phyloP scores from a whole-genome alignment of 1,140 invertebrate species.

The Cyclargus thomasi region DNA sequence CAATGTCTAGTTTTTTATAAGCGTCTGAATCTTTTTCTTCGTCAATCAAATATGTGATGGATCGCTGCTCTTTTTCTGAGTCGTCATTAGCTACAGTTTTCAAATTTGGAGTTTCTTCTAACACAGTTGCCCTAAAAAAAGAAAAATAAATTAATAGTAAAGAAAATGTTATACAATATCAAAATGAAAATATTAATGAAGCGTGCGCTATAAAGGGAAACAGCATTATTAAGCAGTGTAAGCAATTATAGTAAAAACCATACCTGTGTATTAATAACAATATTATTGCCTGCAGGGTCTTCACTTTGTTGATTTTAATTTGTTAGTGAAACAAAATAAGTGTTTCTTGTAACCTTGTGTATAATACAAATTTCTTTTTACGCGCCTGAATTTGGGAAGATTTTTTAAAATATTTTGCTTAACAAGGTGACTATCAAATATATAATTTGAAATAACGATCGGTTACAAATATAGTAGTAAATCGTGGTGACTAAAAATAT shows the following conservation, averaged over 20 bases:
- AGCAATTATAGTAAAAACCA: not conserved
- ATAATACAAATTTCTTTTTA: not conserved
- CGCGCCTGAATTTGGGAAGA: not conserved
- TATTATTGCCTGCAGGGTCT: slow-evolving; percentile 7
- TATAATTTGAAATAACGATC: no score
- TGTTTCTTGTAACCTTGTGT: not conserved
- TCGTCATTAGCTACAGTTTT: slow-evolving; percentile 12
- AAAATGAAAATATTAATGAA: not conserved
- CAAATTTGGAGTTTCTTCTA: slow-evolving; percentile 15
- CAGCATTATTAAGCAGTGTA: slow-evolving; percentile 4
- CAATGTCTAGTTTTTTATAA: slow-evolving; percentile 41
- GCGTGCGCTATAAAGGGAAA: not conserved
- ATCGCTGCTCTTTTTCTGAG: slow-evolving; percentile 35
- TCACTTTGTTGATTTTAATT: not conserved
- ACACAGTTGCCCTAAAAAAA: slow-evolving; percentile 22
- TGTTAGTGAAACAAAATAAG: not conserved
- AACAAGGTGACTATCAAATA: no score
- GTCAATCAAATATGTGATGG: slow-evolving; percentile 31
- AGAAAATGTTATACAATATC: not conserved
- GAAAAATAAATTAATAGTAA: slow-evolving; percentile 10
- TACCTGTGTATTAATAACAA: slow-evolving; percentile 7
- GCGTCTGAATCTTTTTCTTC: slow-evolving; percentile 30
- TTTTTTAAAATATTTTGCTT: not conserved
- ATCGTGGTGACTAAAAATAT: no score
- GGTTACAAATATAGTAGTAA: no score